phyloP scores from a whole-genome alignment of 2,888 invertebrate species.

The Harpalus rufipes region DNA sequence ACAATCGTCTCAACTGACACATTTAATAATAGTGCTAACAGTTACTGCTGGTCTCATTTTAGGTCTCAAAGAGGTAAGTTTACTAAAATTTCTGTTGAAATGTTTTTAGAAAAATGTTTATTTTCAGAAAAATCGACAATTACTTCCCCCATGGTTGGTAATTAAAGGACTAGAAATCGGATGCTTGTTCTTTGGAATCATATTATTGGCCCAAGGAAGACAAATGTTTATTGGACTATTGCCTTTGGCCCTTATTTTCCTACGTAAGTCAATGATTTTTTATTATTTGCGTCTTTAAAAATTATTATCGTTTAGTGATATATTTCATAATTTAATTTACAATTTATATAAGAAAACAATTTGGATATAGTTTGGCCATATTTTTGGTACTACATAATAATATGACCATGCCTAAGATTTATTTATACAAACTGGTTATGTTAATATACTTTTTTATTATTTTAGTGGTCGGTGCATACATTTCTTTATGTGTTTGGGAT shows the following conservation, averaged over 20 bases:
- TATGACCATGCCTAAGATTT: too few species aligned
- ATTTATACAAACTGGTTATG: not conserved
- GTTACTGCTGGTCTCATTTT: constrained; percentile 3
- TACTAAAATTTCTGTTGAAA: not conserved
- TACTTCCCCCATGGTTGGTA: constrained; percentile 13
- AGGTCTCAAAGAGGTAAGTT: constrained; percentile 20
- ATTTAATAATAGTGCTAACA: constrained; percentile 9
- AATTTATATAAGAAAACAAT: too few species aligned
- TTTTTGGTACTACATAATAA: too few species aligned
- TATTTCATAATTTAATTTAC: too few species aligned
- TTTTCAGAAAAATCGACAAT: constrained; percentile 18
- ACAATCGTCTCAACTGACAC: constrained; percentile 17
- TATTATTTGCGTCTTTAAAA: not conserved
- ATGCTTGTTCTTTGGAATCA: not conserved
- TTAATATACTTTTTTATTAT: not conserved
- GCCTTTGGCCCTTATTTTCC: not conserved
- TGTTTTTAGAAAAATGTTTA: not conserved
- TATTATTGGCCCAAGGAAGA: not conserved
- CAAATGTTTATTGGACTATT: not conserved
- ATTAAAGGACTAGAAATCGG: constrained; percentile 13
- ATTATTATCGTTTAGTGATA: not conserved
- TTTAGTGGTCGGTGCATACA: constrained; percentile 11
- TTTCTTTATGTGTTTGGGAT: constrained; percentile 28
- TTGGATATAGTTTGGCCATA: too few species aligned
- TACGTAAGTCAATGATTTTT: constrained; percentile 10